Conservation (phyloP, 2,797 vertebrate genomes). For the Xenopus petersii region DNA sequence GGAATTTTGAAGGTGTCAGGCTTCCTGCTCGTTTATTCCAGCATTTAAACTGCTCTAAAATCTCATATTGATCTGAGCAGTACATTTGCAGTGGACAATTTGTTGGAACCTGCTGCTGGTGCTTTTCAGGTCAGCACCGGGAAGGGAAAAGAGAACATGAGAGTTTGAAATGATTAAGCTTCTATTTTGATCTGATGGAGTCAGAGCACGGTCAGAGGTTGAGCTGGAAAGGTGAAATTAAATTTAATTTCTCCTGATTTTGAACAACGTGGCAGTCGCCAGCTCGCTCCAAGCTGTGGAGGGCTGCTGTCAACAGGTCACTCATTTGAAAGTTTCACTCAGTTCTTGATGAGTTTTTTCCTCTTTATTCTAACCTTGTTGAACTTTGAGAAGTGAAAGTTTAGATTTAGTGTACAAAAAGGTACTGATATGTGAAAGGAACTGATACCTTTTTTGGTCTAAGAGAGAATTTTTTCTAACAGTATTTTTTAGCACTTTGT, state of each 20-base stretch:
- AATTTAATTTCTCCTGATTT: conserved; percentile 47
- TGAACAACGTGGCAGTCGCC: conserved; percentile 36
- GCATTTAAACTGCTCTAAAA: conserved; percentile 20
- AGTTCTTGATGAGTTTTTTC: conserved; percentile 29
- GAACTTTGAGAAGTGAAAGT: conserved; percentile 12
- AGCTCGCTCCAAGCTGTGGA: conserved; percentile 11
- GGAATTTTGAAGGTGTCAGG: conserved; percentile 6
- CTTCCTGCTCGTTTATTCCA: conserved; percentile 22
- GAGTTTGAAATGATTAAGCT: conserved; percentile 46
- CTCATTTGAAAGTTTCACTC: conserved; percentile 36
- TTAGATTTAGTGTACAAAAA: neutral
- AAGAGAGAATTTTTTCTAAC: no score
- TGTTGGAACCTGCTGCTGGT: conserved; percentile 32
- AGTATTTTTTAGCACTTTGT: no score
- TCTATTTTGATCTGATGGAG: conserved; percentile 49
- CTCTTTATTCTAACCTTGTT: conserved; percentile 15
- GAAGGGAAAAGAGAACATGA: conserved; percentile 25
- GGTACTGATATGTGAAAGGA: conserved; percentile 10
- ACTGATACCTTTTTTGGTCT: no score
- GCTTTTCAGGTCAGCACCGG: conserved; percentile 34
- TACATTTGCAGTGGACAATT: conserved; percentile 39
- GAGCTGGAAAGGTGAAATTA: conserved; percentile 47
- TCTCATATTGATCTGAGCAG: conserved; percentile 31
- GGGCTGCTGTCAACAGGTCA: conserved; percentile 33
- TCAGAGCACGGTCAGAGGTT: conserved; percentile 44